Base-by-base conservation (phyloP, 2,888 invertebrate species). In the Dryococelus australis region DNA sequence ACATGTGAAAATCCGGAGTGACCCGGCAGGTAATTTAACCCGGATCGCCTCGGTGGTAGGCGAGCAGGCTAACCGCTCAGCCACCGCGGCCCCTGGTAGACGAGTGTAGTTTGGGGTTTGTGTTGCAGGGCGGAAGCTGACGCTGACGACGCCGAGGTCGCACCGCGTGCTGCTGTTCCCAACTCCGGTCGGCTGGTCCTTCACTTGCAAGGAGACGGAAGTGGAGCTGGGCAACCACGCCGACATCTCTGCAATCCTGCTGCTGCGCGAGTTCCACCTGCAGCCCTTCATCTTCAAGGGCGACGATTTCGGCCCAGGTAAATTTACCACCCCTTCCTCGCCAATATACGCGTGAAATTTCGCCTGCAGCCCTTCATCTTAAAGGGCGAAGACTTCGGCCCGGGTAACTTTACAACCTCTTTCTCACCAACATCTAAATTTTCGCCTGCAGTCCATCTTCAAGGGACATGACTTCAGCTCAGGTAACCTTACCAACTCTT, bases 231-330 rank as follows among this genome's bases (percentile, higher is more conserved):
- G 92, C 93, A 91, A 91, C 92, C 91, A 92, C 93, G 90, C 94
- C 93, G 90, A 90, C 85, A 43, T 43, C 24, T 78, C 47, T 4
- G 86, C 84, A 26, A 95, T 94, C 83, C 92, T 96, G 0, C 94
- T 95, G 90, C 93, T 96, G 24, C 94, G 95, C 43, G 95, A 95
- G 89, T 93, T 97, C 93, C 95, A 96, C 88, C 94, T 98, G 87
- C 98, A 98, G 91, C 97, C 98, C 43, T 98, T 98, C 92, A 97
- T 97, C 95, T 97, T 97, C 93, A 96, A 97, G 91, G 96, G 95
- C 84, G 95, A 95, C 91, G 92, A 95, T 91, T 94, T 96, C 91
- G 96, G 96, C 0, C 94, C 95, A 0, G 91, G 93, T 93, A 91
- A 90, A 90, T 89, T 6, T 47, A 26, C 26, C 26, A 78, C 20